phyloP scores from a whole-genome alignment of 1,140 invertebrate genomes.

The Leptinotarsa undecemlineata region DNA sequence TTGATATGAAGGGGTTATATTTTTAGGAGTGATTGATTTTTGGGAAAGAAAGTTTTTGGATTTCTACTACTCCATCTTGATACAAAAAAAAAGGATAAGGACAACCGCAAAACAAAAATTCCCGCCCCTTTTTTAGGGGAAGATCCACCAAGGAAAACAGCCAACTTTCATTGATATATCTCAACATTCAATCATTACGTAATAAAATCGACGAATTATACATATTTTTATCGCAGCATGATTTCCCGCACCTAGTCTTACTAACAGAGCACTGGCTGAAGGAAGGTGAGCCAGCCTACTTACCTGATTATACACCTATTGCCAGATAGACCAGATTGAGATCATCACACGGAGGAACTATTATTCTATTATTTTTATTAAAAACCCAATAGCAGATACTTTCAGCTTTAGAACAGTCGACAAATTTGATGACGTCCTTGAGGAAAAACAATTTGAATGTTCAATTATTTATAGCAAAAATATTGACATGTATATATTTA shows the following conservation, averaged over 20 bases:
- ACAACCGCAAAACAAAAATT: too few species aligned
- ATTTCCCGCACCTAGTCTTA: neutral
- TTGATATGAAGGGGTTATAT: too few species aligned
- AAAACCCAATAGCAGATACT: neutral
- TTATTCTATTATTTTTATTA: neutral
- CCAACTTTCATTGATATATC: neutral
- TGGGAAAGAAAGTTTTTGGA: too few species aligned
- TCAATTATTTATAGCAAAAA: neutral
- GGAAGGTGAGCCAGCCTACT: neutral
- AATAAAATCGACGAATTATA: neutral
- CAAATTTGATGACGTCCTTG: neutral
- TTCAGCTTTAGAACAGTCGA: neutral
- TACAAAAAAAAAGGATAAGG: too few species aligned
- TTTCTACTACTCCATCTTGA: too few species aligned
- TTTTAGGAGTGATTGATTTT: too few species aligned
- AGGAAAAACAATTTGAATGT: neutral
- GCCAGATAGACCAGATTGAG: neutral
- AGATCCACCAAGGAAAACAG: neutral
- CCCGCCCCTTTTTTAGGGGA: too few species aligned
- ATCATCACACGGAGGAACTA: neutral
- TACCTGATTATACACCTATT: neutral
- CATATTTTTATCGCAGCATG: neutral
- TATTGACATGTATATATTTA: neutral
- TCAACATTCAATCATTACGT: neutral
- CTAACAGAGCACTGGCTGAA: constrained; percentile 7